Evolutionary conservation across 1,140 invertebrate genomes (phyloP).

Genomic region (Bombus soroeensis): DNA sequence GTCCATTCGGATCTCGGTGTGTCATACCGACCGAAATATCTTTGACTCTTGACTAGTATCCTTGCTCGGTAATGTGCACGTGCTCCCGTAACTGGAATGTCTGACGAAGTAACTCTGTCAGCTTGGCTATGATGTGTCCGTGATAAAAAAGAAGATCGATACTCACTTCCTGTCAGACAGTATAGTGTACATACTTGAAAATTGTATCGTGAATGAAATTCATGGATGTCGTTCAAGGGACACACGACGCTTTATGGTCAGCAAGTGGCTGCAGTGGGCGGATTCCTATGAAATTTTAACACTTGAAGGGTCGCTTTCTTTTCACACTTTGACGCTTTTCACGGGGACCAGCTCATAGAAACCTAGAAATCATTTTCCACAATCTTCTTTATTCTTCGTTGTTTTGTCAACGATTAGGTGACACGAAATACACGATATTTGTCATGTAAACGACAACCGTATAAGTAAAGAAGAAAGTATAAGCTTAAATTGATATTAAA

Average conservation of each 20-base stretch:
- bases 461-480: too few species aligned
- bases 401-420: background rate
- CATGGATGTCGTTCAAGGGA: slow-evolving; percentile 11
- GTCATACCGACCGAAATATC: slow-evolving; percentile 70
- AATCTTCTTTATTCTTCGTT: background rate
- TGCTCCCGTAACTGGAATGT: slow-evolving; percentile 6
- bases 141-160: slow-evolving; percentile 39
- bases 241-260: background rate
- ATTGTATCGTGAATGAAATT: slow-evolving; percentile 15
- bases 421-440: background rate
- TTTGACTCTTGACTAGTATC: slow-evolving; percentile 43
- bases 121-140: background rate
- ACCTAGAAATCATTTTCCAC: background rate
- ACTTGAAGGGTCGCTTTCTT: background rate
- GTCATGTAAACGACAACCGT: background rate
- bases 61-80: slow-evolving; percentile 13
- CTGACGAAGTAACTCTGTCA: slow-evolving; percentile 46
- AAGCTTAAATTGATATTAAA: too few species aligned
- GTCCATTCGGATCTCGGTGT: slow-evolving; percentile 54
- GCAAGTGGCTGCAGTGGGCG: background rate
- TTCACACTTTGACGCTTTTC: too few species aligned
- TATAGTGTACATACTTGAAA: slow-evolving; percentile 1
- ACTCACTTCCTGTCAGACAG: background rate
- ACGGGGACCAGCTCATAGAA: too few species aligned
- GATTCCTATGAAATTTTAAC: slow-evolving; percentile 11